A percentile compares a stretch with the other conserved stretches of the same genome.
Conservation (phyloP, 2,888 invertebrate genomes). For the Malacosoma neustria region DNA sequence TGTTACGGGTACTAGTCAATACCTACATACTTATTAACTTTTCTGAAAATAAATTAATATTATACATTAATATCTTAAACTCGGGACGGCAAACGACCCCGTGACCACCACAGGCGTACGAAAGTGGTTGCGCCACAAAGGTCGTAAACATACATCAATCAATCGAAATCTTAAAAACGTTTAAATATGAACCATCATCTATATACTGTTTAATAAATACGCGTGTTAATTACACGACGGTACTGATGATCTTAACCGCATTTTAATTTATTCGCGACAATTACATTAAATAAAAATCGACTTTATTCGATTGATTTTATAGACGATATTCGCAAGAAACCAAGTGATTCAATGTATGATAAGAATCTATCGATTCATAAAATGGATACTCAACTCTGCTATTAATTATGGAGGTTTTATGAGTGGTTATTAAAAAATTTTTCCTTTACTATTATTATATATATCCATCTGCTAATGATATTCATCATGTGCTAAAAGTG, state of each 20-base stretch:
- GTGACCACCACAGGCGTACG: too few relatives aligned
- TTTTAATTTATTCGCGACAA: not conserved
- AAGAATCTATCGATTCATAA: not conserved
- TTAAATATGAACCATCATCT: not conserved
- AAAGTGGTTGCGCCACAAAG: too few relatives aligned
- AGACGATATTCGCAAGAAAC: not conserved
- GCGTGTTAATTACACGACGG: not conserved
- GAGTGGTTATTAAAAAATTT: not conserved
- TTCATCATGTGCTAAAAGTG: constrained; percentile 3
- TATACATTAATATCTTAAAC: too few relatives aligned
- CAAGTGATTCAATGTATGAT: not conserved
- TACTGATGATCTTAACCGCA: not conserved
- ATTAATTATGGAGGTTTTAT: not conserved
- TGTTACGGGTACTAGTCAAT: too few relatives aligned
- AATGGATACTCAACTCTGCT: not conserved
- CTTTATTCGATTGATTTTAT: not conserved
- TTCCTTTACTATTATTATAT: not conserved
- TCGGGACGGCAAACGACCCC: too few relatives aligned
- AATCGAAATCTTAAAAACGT: too few relatives aligned
- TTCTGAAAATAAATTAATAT: too few relatives aligned
- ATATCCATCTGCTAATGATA: not conserved
- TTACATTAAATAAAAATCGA: not conserved
- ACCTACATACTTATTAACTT: too few relatives aligned
- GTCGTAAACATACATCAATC: too few relatives aligned
- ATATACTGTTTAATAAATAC: not conserved